Evolutionary conservation across 2,888 invertebrate species (phyloP).

Genomic region (Copidosoma aretas): DNA sequence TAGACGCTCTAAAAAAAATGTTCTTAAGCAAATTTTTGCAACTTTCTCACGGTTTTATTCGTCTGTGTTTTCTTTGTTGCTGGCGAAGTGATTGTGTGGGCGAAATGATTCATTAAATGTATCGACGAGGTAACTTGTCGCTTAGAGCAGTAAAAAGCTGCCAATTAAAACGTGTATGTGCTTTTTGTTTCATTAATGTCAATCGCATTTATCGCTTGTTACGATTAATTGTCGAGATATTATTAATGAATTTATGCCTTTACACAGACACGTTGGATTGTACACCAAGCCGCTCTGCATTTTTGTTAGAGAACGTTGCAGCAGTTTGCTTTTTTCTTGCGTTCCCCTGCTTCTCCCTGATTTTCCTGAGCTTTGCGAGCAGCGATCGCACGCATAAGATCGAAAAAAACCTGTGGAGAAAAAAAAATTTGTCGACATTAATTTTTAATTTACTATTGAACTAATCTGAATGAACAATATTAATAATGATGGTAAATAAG

Average conservation of each 20-base stretch:
- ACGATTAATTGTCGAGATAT: conserved; percentile 23
- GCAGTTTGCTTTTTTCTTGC: conserved; percentile 88
- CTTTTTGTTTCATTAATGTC: conserved; percentile 18
- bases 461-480: conserved; percentile 10
- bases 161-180: conserved; percentile 22
- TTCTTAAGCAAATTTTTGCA: conserved; percentile 12
- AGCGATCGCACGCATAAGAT: conserved; percentile 98
- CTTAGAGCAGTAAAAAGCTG: conserved; percentile 28
- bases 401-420: conserved; percentile 89
- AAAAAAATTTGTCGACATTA: conserved; percentile 7
- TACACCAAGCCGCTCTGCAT: conserved; percentile 23
- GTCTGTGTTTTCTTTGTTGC: conserved; percentile 34
- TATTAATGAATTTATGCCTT: conserved; percentile 30
- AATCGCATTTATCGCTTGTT: conserved; percentile 24
- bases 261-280: conserved; percentile 21
- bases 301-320: conserved; percentile 70
- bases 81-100: conserved; percentile 22
- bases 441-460: conserved; percentile 14
- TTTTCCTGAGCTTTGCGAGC: conserved; percentile 93
- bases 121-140: conserved; percentile 17
- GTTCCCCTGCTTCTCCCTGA: conserved; percentile 83
- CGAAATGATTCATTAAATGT: conserved; percentile 30
- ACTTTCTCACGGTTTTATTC: conserved; percentile 37
- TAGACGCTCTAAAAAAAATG: neutral
- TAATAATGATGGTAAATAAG: neutral